phyloP scores from a whole-genome alignment of 2,797 vertebrate species.

The Eutrigla gurnardus region DNA sequence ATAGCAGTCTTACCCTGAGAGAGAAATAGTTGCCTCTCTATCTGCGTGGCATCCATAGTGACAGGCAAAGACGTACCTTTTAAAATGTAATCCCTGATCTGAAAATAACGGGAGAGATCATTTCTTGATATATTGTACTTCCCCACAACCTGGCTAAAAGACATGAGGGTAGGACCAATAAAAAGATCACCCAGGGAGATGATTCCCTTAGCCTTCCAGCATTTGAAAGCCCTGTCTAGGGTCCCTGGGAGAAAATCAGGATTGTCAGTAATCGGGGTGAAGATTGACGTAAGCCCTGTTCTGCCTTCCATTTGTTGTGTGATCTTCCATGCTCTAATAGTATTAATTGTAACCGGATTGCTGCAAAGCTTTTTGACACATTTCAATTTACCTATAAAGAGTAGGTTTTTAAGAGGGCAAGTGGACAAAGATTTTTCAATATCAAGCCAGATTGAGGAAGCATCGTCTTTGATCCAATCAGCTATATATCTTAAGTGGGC shows the following conservation, averaged over 20 bases:
- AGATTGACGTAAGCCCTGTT: not conserved
- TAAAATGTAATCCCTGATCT: constrained; percentile 1
- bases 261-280: not conserved
- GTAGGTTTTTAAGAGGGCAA: not conserved
- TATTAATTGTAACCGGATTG: constrained; percentile 20
- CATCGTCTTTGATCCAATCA: constrained; percentile 6
- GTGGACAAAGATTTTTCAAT: constrained; percentile 1
- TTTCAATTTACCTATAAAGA: constrained; percentile 16
- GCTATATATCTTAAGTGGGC: constrained; percentile 1
- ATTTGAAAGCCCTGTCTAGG: not conserved
- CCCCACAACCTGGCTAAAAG: constrained; percentile 6
- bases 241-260: constrained; percentile 13
- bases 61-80: not conserved
- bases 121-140: constrained; percentile 17
- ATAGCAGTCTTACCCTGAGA: not conserved
- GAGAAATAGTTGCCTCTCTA: not conserved
- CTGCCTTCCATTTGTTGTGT: constrained; percentile 4
- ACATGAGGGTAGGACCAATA: not conserved
- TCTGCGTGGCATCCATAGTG: not conserved
- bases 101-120: constrained; percentile 1
- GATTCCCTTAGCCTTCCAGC: too few species aligned
- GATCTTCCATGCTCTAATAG: constrained; percentile 13
- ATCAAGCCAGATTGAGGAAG: constrained; percentile 21
- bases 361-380: not conserved
- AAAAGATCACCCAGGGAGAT: not conserved